Percentiles rank a stretch among this genome's conserved stretches.
Evolutionary conservation across 2,797 vertebrate species (phyloP).

Genomic region (Danio albolineatus): DNA sequence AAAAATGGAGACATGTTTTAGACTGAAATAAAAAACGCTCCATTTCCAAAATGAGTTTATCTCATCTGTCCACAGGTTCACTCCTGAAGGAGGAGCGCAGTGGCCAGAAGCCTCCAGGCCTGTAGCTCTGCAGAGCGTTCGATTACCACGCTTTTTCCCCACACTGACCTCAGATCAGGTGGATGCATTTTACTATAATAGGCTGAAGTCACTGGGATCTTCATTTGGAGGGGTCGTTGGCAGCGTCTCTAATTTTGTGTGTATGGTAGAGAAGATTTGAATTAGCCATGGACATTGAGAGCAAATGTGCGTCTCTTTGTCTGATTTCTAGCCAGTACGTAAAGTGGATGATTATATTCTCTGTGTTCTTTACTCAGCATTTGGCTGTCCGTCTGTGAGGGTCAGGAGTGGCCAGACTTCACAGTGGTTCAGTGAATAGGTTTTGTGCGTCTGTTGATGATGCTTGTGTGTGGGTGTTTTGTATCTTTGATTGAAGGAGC

Average conservation of each 20-base stretch:
- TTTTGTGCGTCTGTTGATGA: conserved; percentile 21
- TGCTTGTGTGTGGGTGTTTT: conserved; percentile 42
- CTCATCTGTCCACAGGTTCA: conserved; percentile 66
- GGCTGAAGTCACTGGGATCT: conserved; percentile 19
- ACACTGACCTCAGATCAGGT: conserved; percentile 44
- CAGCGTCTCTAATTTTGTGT: conserved; percentile 12
- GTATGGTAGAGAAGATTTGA: conserved; percentile 5
- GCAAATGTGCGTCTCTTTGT: background rate
- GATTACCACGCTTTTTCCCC: conserved; percentile 58
- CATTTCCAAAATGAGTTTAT: conserved; percentile 67
- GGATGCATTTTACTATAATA: conserved; percentile 39
- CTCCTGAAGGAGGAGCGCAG: conserved; percentile 48
- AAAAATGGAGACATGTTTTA: conserved; percentile 67
- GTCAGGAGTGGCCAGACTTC: conserved; percentile 40
- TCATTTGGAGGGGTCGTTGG: conserved; percentile 21
- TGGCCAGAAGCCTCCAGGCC: conserved; percentile 12
- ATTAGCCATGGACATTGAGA: conserved; percentile 23
- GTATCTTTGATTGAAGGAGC: conserved; percentile 61
- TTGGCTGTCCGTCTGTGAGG: conserved; percentile 22
- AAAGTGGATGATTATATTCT: conserved; percentile 33
- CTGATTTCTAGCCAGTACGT: background rate
- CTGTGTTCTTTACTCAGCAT: conserved; percentile 6
- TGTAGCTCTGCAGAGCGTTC: conserved; percentile 21
- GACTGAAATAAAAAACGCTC: conserved; percentile 61
- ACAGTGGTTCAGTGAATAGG: conserved; percentile 31